phyloP scores from a whole-genome alignment of 92 coral and sea anemone genomes.

The Diadumene lineata region DNA sequence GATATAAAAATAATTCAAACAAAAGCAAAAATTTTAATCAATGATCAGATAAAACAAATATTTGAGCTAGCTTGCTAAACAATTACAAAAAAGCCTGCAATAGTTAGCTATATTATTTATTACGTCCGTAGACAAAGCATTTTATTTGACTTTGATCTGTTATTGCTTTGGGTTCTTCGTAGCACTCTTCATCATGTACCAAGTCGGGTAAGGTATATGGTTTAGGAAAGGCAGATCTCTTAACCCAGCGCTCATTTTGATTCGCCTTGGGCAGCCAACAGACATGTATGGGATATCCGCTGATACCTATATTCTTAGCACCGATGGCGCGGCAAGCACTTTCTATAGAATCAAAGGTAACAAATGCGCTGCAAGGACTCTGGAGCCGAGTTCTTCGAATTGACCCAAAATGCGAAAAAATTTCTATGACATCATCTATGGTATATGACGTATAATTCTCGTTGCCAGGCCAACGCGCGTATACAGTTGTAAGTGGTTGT shows the following conservation, averaged over 20 bases:
- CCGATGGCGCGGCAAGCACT: slow-evolving; percentile 75
- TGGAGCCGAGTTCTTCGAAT: slow-evolving; percentile 46
- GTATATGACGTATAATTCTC: slow-evolving; percentile 38
- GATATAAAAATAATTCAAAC: too few relatives aligned
- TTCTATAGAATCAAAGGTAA: slow-evolving; percentile 62
- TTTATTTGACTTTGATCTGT: too few relatives aligned
- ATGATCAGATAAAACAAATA: too few relatives aligned
- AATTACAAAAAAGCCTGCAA: too few relatives aligned
- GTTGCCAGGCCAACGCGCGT: slow-evolving; percentile 75
- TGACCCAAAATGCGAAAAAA: slow-evolving; percentile 69
- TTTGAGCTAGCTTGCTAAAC: too few relatives aligned
- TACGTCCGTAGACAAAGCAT: too few relatives aligned
- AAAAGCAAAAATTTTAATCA: too few relatives aligned
- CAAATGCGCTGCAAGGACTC: slow-evolving; percentile 64
- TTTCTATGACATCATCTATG: slow-evolving; percentile 35
- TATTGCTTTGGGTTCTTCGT: too few relatives aligned
- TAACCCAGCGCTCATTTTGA: slow-evolving; percentile 57
- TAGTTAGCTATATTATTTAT: too few relatives aligned
- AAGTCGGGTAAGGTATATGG: slow-evolving; percentile 22
- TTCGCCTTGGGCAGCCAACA: slow-evolving; percentile 75
- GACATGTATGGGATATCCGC: slow-evolving; percentile 62
- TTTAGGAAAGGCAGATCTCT: slow-evolving; percentile 57
- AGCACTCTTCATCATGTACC: too few relatives aligned
- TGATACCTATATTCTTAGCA: slow-evolving; percentile 60
- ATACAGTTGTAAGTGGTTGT: slow-evolving; percentile 72